These are phyloP conservation scores for Corynorhinus townsendii DNA, from an alignment of 2,113 vertebrate genomes.

Conservation along the genomic window DNA sequence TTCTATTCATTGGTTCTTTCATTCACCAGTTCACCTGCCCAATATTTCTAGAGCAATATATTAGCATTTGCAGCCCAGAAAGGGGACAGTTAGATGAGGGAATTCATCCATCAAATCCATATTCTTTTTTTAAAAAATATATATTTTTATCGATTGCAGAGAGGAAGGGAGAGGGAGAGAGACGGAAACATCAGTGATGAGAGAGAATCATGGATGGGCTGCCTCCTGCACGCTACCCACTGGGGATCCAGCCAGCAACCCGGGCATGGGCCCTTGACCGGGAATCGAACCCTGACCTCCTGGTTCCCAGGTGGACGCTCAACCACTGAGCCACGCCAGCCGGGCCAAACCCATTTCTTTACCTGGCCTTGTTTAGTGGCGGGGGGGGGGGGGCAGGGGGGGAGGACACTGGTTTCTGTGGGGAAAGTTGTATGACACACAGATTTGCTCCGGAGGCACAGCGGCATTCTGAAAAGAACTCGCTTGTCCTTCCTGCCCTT, in stretches of 20 bases:
- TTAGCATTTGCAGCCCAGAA: neutral
- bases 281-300: too few relatives aligned
- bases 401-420: neutral
- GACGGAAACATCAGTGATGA: too few relatives aligned
- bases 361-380: too few relatives aligned
- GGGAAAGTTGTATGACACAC: neutral
- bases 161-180: too few relatives aligned
- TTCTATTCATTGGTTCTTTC: neutral
- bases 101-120: neutral
- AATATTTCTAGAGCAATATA: accelerated
- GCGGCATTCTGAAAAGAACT: neutral
- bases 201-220: too few relatives aligned
- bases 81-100: too few relatives aligned
- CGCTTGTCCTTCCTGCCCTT: neutral
- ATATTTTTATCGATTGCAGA: too few relatives aligned
- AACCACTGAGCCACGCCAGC: too few relatives aligned
- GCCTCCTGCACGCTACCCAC: too few relatives aligned
- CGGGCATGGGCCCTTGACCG: too few relatives aligned
- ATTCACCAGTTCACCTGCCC: neutral
- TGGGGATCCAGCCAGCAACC: too few relatives aligned
- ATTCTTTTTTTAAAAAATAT: neutral
- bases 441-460: accelerated
- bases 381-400: neutral
- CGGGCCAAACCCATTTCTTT: neutral
- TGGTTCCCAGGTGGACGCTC: too few relatives aligned